Evolutionary conservation across 2,888 invertebrate genomes (phyloP), one percentile per base, ranked within the genome.

Genomic region (Nowickia ferox): DNA sequence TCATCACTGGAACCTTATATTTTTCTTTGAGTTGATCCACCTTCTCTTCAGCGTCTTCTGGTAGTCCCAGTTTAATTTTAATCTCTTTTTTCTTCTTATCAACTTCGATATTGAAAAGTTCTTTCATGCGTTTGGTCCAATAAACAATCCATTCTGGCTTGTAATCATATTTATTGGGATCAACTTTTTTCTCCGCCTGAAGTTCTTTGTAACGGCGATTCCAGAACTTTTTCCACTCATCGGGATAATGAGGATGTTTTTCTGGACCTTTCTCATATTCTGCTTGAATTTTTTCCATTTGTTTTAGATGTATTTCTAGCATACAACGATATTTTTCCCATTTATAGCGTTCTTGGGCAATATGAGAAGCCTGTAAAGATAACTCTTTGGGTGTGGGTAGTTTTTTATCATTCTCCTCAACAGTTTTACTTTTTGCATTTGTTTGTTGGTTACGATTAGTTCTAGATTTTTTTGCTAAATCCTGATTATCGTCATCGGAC

Each of bases 201-300:
- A 97, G 93, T 92, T 97, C 96, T 91, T 96, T 96, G 91, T 96
- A 97, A 1, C 97, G 95, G 11, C 94, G 94, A 91, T 97, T 97
- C 97, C 97, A 97, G 91, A 97, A 97, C 90, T 95, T 96, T 90
- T 97, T 97, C 97, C 97, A 97, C 91, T 97, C 97, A 65, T 97
- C 96, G 0, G 96, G 96, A 91, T 97, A 97, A 4, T 96, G 94
- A 0, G 97, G 97, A 93, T 97, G 97, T 88, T 97, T 97, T 90
- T 97, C 97, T 0, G 97, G 97, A 90, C 96, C 96, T 90, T 96
- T 96, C 90, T 97, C 96, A 90, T 96, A 96, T 86, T 96, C 96
- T 76, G 95, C 95, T 9, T 96, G 93, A 0, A 94, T 94, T 86
- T 95, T 95, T 75, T 95, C 94, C 71, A 96, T 93, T 13, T 95